Evolutionary conservation across 2,113 vertebrate genomes (phyloP), one percentile per base, ranked within the genome.

Genomic region (Cinclus mexicanus): DNA sequence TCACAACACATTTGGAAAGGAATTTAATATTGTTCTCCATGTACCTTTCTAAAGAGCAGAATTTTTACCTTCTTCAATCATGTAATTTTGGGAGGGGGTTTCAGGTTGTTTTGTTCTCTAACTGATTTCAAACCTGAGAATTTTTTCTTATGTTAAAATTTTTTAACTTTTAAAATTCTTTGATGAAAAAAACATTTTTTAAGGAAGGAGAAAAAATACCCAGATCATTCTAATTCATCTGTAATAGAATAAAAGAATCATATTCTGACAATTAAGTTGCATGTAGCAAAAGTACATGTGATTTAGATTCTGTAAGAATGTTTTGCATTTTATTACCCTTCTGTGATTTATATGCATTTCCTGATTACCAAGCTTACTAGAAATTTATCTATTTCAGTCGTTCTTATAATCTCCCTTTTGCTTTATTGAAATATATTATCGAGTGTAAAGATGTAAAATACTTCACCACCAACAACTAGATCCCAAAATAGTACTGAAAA

Each of bases 401-500:
- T 59, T 44, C 31, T 59, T 82, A 33, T 5, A 85, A 18, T 47
- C 14, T 72, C 15, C 39, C 1, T 74, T 28, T 89, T 42, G 47
- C 19, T 60, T 83, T 70, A 60, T 37, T 70, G 8, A 55, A 65
- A 25, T 31, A 1, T 47, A 46, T 19, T 41, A 53, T 33, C 3
- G 11, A 39, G 2, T 28, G 14, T 20, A 65, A 86, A 60, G 14
- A 2, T 81, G 2, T 31, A 57, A 61, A 84, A 77, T 77, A 22
- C 6, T 4, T 16, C 5, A 59, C 10, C 3, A 52, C 0, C 8
- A 65, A 8, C 12, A 39, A 9, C 0, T 15, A 61, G 42, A 88
- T 33, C 18, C 18, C 24, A 56, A 50, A 64, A 15, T 5, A 68
- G 5, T 52, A 47, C 29, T 42, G 17, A 61, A 47, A 87, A 56